Conservation (phyloP, 2,888 invertebrate species). For the Pristionchus mayeri region DNA sequence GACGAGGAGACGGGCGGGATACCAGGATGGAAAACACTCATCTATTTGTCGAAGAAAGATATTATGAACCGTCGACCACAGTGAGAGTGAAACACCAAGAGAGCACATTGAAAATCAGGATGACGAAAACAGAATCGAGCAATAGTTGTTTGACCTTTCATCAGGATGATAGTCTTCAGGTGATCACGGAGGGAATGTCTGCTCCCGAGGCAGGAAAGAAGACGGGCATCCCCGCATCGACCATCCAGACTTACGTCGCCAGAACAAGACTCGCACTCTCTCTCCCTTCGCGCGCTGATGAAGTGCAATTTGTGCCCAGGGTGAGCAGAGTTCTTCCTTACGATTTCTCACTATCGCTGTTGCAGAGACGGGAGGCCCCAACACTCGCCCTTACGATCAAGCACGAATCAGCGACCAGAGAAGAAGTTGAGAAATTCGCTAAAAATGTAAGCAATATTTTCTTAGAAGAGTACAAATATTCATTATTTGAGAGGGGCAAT, state of each 20-base stretch:
- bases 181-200: constrained; percentile 41
- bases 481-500: no score
- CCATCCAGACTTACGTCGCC: constrained; percentile 51
- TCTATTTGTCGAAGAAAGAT: background rate
- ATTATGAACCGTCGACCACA: background rate
- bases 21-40: constrained; percentile 23
- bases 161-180: constrained; percentile 50
- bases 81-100: background rate
- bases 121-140: background rate
- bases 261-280: background rate
- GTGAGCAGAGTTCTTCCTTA: background rate
- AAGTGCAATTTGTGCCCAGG: background rate
- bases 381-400: background rate
- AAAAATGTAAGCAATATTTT: background rate
- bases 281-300: background rate
- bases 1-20: background rate
- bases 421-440: background rate
- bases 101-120: no score
- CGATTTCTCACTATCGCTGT: background rate
- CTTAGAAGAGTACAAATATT: no score
- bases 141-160: no score
- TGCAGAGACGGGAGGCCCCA: background rate
- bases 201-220: constrained; percentile 44
- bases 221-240: constrained; percentile 44
- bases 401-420: background rate